Evolutionary conservation across 2,113 vertebrate genomes (phyloP).

Genomic region (Dipodomys spectabilis): DNA sequence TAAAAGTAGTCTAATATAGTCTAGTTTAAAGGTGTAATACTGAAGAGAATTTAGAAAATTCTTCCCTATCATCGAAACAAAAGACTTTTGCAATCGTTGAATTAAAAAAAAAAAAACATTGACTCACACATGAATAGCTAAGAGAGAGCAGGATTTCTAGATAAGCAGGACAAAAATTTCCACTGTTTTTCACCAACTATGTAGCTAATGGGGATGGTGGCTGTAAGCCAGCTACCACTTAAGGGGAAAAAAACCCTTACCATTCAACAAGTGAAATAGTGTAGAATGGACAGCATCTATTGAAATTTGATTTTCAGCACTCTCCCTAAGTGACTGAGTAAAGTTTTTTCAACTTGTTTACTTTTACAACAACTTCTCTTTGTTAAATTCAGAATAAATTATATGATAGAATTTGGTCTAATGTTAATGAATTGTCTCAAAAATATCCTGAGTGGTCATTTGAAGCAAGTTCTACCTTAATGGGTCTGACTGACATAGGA

Average conservation of each 20-base stretch:
- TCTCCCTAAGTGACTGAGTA: conserved; percentile 74
- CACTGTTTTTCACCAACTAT: conserved; percentile 81
- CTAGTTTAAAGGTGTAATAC: conserved; percentile 39
- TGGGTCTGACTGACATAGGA: not conserved
- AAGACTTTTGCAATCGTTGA: conserved; percentile 73
- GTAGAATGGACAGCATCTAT: conserved; percentile 77
- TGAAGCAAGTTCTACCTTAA: not conserved
- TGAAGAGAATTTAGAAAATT: conserved; percentile 63
- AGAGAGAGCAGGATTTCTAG: conserved; percentile 76
- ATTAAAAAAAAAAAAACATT: conserved; percentile 54
- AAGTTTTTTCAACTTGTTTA: conserved; percentile 73
- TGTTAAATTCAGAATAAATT: conserved; percentile 59
- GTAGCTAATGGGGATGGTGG: conserved; percentile 82
- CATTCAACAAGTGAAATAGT: conserved; percentile 78
- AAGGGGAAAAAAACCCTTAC: conserved; percentile 60
- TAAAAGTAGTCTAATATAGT: conserved; percentile 52
- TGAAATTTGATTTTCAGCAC: conserved; percentile 80
- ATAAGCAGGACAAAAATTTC: conserved; percentile 81
- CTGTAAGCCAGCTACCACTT: conserved; percentile 82
- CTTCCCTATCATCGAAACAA: conserved; percentile 68
- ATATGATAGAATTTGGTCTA: conserved; percentile 27
- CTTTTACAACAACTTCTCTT: conserved; percentile 60
- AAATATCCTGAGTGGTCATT: conserved; percentile 22
- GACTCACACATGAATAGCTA: conserved; percentile 76
- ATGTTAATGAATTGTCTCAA: conserved; percentile 55